Evolutionary conservation across 2,797 vertebrate genomes (phyloP).

Genomic region (Sebastes trivittatus): DNA sequence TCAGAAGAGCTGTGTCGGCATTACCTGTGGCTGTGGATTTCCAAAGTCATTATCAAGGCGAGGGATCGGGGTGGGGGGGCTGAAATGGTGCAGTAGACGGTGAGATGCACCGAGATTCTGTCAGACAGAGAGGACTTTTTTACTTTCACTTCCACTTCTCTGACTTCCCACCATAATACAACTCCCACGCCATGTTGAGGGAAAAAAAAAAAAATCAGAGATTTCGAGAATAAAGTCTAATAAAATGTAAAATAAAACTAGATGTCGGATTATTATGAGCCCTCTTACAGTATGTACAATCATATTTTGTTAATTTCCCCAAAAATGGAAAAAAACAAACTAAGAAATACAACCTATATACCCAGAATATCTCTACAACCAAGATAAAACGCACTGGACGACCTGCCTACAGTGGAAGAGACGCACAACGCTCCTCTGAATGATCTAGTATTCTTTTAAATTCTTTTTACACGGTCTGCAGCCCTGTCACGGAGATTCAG

Average conservation of each 20-base stretch:
- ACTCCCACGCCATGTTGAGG: neutral
- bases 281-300: neutral
- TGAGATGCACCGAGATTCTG: neutral
- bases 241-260: neutral
- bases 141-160: neutral
- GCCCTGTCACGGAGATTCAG: neutral
- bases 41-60: constrained; percentile 58
- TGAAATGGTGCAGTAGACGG: neutral
- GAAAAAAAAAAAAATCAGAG: no score
- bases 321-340: no score
- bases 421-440: neutral
- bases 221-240: no score
- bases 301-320: neutral
- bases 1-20: constrained; percentile 33
- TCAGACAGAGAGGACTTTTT: neutral
- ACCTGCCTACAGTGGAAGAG: neutral
- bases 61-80: neutral
- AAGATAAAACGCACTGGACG: neutral
- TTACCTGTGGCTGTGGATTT: constrained; percentile 46
- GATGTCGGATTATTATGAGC: neutral
- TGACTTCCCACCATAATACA: neutral
- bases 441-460: neutral
- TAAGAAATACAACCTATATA: no score
- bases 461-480: neutral
- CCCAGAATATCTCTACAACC: neutral